Evolutionary conservation across 2,797 vertebrate genomes (phyloP), one percentile per base, ranked within the genome.

Genomic region (Kryptolebias ocellatus): DNA sequence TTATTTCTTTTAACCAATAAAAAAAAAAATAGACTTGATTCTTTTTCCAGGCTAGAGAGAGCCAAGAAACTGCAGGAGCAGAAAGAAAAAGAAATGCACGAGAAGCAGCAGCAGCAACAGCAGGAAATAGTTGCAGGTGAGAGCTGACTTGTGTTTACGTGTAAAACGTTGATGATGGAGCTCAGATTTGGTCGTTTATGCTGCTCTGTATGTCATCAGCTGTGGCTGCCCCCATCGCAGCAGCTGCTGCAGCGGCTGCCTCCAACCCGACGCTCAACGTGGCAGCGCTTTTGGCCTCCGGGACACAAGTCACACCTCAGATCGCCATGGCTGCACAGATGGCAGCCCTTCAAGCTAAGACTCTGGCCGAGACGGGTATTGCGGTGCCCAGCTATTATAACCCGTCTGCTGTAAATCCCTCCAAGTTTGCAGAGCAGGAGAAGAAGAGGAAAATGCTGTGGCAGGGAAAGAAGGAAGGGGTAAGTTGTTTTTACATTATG

Each of bases 281-380:
- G 17, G 97, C 98, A 0, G 98, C 98, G 20, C 95, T 99, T 31
- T 91, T 99, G 87, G 98, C 98, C 0, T 98, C 97, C 0, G 98
- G 98, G 76, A 98, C 97, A 0, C 98, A 99, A 83, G 98, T 99
- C 64, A 99, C 98, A 9, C 98, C 98, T 70, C 98, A 99, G 84
- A 98, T 99, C 4, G 98, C 98, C 34, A 98, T 99, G 97, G 98
- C 98, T 53, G 98, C 98, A 34, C 98, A 99, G 60, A 99, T 99
- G 98, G 98, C 98, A 57, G 98, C 98, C 0, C 90, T 99, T 14
- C 98, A 99, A 83, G 98, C 98, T 9, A 99, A 95, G 87, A 97
- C 98, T 0, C 87, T 99, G 82, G 97, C 97, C 45, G 97, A 99
- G 93, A 99, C 98, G 0, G 98, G 98, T 60, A 98, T 99, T 20